phyloP scores from a whole-genome alignment of 2,888 invertebrate genomes.

The Caenorhabditis sp. region DNA sequence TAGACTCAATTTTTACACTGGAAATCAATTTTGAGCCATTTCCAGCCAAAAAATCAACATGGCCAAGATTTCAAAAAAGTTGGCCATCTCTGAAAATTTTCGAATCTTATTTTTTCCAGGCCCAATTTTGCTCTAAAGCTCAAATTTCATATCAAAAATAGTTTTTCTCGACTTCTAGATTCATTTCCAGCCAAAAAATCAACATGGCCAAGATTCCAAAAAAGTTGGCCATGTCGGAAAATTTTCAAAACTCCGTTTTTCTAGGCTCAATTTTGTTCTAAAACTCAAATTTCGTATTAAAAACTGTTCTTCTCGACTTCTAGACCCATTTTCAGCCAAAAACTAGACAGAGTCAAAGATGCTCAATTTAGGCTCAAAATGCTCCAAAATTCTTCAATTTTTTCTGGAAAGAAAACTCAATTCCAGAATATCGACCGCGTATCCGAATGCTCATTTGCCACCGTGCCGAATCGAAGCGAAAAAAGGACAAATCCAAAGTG shows the following conservation, averaged over 20 bases:
- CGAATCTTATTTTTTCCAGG: not conserved
- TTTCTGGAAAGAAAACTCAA: too few species aligned
- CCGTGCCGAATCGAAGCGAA: conserved; percentile 32
- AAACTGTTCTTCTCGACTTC: not conserved
- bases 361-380: not conserved
- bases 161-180: not conserved
- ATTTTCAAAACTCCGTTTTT: not conserved
- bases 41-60: not conserved
- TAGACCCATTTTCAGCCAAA: not conserved
- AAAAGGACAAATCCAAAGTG: conserved; percentile 27
- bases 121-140: not conserved
- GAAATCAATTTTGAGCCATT: not conserved
- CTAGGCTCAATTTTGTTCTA: not conserved
- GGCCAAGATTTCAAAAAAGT: too few species aligned
- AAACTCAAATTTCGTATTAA: conserved; percentile 1
- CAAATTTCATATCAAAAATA: not conserved
- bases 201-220: too few species aligned
- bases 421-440: conserved; percentile 56
- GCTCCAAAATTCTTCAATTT: not conserved
- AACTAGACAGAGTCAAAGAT: too few species aligned
- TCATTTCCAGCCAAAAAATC: not conserved
- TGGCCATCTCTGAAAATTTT: not conserved
- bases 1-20: too few species aligned
- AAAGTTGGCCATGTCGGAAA: not conserved
- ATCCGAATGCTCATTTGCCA: conserved; percentile 52